These are phyloP conservation scores for Gila robusta DNA, from an alignment of 2,797 vertebrate genomes.

Conservation along the genomic window DNA sequence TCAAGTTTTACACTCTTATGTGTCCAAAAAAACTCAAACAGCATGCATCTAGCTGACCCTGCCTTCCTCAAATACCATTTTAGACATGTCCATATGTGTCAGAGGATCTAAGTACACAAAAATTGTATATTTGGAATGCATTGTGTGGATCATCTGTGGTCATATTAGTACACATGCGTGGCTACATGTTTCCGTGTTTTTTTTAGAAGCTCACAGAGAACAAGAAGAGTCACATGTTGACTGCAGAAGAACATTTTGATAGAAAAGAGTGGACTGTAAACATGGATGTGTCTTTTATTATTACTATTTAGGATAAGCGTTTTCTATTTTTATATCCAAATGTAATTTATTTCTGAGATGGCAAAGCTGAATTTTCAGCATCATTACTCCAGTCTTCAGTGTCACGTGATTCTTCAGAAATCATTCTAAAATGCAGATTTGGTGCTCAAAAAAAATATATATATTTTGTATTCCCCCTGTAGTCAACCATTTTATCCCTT, in stretches of 20 bases:
- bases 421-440: background rate
- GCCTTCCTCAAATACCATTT: background rate
- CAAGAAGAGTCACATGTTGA: conserved; percentile 35
- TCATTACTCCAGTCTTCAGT: too few relatives aligned
- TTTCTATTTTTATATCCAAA: background rate
- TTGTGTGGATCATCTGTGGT: conserved; percentile 19
- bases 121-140: background rate
- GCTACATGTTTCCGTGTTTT: background rate
- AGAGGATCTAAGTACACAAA: background rate
- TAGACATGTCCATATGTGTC: background rate
- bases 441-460: too few relatives aligned
- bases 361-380: background rate
- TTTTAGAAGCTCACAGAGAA: conserved; percentile 3
- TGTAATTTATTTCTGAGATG: background rate
- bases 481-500: too few relatives aligned
- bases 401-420: background rate
- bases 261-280: background rate
- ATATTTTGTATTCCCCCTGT: too few relatives aligned
- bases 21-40: background rate
- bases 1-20: background rate
- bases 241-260: conserved; percentile 8
- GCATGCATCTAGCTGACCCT: background rate
- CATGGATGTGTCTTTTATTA: background rate
- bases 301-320: background rate
- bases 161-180: background rate